Base-by-base conservation (phyloP, 2,797 vertebrate species). In the Dromococcyx pavoninus region DNA sequence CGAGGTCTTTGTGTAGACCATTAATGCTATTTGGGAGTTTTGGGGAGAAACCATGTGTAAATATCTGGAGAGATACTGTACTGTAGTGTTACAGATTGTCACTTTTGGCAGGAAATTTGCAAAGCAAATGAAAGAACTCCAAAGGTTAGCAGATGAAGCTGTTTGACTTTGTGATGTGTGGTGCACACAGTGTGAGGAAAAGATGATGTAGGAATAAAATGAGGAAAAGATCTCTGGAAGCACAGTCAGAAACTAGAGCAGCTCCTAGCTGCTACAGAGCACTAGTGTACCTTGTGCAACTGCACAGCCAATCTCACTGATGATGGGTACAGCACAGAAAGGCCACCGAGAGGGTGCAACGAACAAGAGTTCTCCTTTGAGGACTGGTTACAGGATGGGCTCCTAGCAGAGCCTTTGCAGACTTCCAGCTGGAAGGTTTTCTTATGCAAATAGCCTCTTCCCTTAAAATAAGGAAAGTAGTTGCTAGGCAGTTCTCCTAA, bases 401-500 rank as follows among this genome's bases (percentile, higher is more conserved):
- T 97, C 87, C 86, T 92, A 89, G 64, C 60, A 91, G 25, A 81
- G 82, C 69, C 77, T 89, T 95, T 92, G 35, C 65, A 94, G 89
- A 88, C 86, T 93, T 97, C 96, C 95, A 96, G 93, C 85, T 97
- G 92, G 89, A 91, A 77, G 70, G 60, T 93, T 95, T 93, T 88
- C 84, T 89, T 97, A 97, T 98, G 97, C 94, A 97, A 98, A 98
- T 98, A 10, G n/a, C 25, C 60, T 97, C 81, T 88, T 80, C 93
- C 79, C 82, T 96, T 96, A 90, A 93, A 95, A 71, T 95, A 97
- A 94, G 95, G 96, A 97, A 93, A 89, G 93, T 79, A 88, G 97
- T 97, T 98, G 97, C 97, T 97, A 98, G 91, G 97, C 97, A 97
- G 95, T 97, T 92, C 93, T 97, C 95, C 88, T 92, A 95, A 98